Evolutionary conservation across 2,888 invertebrate species (phyloP).

Genomic region (Andrena trimmerana): DNA sequence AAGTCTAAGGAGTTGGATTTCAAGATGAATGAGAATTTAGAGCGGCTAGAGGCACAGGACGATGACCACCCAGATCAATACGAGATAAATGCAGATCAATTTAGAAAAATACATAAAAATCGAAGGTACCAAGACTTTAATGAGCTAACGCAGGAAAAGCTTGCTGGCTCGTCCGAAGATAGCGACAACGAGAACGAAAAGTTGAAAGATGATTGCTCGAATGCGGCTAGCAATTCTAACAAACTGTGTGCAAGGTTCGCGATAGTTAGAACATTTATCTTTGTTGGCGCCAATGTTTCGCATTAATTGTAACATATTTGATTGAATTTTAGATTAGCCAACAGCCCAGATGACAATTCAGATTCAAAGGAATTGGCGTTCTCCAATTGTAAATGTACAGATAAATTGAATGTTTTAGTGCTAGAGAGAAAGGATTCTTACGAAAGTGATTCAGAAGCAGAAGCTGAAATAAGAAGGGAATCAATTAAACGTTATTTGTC

Average conservation of each 20-base stretch:
- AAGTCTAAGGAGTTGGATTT: constrained; percentile 30
- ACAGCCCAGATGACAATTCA: constrained; percentile 47
- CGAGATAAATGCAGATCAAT: constrained; percentile 38
- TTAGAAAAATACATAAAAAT: constrained; percentile 51
- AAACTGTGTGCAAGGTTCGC: constrained; percentile 78
- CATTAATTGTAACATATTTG: constrained; percentile 15
- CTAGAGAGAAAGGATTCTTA: constrained; percentile 30
- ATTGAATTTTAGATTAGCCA: constrained; percentile 68
- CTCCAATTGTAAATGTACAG: constrained; percentile 34
- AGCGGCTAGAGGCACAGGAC: constrained; percentile 23
- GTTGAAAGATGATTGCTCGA: constrained; percentile 25
- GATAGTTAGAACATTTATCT: constrained; percentile 20
- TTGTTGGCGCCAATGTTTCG: neutral
- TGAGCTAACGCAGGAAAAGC: constrained; percentile 70
- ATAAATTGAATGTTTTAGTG: constrained; percentile 31
- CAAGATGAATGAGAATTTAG: neutral
- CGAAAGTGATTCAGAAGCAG: constrained; percentile 62
- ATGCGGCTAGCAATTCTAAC: constrained; percentile 71
- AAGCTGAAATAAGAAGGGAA: constrained; percentile 48
- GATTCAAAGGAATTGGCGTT: constrained; percentile 41
- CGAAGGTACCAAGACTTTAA: constrained; percentile 54
- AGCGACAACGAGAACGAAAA: constrained; percentile 63
- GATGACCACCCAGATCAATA: constrained; percentile 14
- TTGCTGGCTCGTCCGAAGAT: constrained; percentile 67
- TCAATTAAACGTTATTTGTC: constrained; percentile 23